A percentile compares a stretch with the other conserved stretches of the same genome.
Evolutionary conservation across 2,113 vertebrate species (phyloP).

Genomic region (Poicephalus gulielmi): DNA sequence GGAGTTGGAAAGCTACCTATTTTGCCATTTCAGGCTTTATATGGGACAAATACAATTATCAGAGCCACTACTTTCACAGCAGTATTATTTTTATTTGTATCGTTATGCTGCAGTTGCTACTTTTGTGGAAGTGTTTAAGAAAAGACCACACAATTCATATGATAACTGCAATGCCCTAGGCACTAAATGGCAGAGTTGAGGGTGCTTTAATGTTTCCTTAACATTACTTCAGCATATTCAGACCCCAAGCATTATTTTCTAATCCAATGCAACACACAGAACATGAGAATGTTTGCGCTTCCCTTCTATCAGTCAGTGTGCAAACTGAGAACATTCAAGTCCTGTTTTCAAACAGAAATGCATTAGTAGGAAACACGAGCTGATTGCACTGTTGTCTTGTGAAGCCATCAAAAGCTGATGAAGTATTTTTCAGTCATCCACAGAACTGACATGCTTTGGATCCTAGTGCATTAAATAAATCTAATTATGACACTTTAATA

Average conservation of each 20-base stretch:
- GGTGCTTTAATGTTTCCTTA: constrained; percentile 38
- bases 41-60: not conserved
- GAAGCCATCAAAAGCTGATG: constrained; percentile 17
- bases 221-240: constrained; percentile 24
- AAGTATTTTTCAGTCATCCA: constrained; percentile 32
- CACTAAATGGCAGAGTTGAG: constrained; percentile 36
- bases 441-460: constrained; percentile 21
- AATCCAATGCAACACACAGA: constrained; percentile 49
- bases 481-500: constrained; percentile 59
- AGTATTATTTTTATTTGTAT: constrained; percentile 34
- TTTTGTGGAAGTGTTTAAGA: constrained; percentile 21
- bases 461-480: constrained; percentile 57
- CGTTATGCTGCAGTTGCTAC: constrained; percentile 20
- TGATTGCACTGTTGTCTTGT: not conserved
- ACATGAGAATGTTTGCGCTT: not conserved
- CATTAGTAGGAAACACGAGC: not conserved
- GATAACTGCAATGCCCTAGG: constrained; percentile 22
- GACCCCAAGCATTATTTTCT: constrained; percentile 50
- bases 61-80: not conserved
- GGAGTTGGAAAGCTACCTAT: not conserved
- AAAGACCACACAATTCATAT: not conserved
- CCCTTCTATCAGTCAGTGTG: not conserved
- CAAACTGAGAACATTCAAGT: not conserved
- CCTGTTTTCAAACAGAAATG: not conserved
- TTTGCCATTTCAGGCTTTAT: not conserved